Percentiles rank a stretch among this genome's conserved stretches.
phyloP scores from a whole-genome alignment of 2,888 invertebrate species.

The Mallateleia sp. region DNA sequence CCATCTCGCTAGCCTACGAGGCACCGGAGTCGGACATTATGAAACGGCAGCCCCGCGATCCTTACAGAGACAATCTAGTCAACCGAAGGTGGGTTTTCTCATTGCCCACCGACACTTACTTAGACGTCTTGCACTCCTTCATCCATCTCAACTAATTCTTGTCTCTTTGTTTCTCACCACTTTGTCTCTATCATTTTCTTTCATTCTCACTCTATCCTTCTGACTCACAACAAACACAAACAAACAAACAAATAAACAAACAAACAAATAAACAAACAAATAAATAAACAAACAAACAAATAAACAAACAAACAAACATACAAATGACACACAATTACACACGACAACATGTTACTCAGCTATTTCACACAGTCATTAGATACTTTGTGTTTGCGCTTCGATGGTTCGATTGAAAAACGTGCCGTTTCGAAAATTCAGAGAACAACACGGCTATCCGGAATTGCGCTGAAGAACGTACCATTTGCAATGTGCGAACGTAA shows the following conservation, averaged over 20 bases:
- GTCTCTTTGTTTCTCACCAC: constrained; percentile 39
- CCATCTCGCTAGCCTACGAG: constrained; percentile 99
- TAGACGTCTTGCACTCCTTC: constrained; percentile 76
- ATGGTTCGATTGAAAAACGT: no score
- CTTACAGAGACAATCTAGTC: constrained; percentile 99
- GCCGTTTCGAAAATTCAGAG: no score
- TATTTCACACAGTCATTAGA: constrained; percentile 1
- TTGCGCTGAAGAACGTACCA: no score
- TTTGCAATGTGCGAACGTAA: no score
- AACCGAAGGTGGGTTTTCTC: constrained; percentile 97
- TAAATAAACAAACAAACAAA: no score
- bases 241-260: no score
- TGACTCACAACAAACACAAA: no score
- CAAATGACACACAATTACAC: neutral
- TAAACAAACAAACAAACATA: no score
- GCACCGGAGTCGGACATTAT: constrained; percentile 99
- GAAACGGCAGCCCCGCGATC: constrained; percentile 99
- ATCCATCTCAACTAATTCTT: constrained; percentile 60
- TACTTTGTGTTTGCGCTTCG: neutral
- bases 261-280: no score
- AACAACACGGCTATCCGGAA: no score
- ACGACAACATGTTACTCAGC: no score
- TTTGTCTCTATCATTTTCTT: constrained; percentile 39
- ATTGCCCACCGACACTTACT: constrained; percentile 87
- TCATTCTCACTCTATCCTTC: constrained; percentile 24